Base-by-base conservation (phyloP, 2,888 invertebrate species). In the Crocallis elinguaria region DNA sequence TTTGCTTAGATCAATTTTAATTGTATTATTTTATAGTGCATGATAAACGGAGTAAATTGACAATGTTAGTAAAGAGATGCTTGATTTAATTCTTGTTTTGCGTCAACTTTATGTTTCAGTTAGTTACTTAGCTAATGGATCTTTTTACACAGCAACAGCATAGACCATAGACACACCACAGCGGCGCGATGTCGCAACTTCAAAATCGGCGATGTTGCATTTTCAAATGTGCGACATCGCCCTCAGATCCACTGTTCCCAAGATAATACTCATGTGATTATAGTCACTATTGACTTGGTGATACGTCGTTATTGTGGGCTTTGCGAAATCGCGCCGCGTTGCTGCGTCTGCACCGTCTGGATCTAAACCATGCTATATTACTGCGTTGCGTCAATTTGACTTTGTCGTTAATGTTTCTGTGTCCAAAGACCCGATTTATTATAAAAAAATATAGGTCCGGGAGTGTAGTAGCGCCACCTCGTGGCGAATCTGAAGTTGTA, bases 401-500 rank as follows among this genome's bases (percentile, higher is more conserved):
- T n/a, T n/a, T n/a, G n/a, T n/a, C n/a, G n/a, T n/a, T 30, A 45
- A 12, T 11, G 32, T 37, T 25, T 17, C 33, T 33, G 37, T 50
- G 21, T 51, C 17, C n/a, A 38, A 44, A 33, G 51, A 35, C 3
- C 19, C 21, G 12, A n/a, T n/a, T n/a, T n/a, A n/a, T n/a, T 27
- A 21, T 7, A 21, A 17, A 27, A 14, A n/a, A 14, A 14, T n/a
- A 33, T 33, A 27, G 38, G 38, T 51, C 13, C 9, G 56, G 52
- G 39, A 33, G 44, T 52, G 27, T 21, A 49, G 51, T 48, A 51
- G 52, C 53, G 57, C 38, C 49, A 35, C 35, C 38, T 46, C 39
- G 51, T 62, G 70, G 74, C 66, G 66, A 66, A 57, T 71, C 71
- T 84, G 75, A 84, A 78, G 81, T 80, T 80, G 71, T 84, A 60